Conservation (phyloP, 1,140 invertebrate species). For the Thrips palmi region DNA sequence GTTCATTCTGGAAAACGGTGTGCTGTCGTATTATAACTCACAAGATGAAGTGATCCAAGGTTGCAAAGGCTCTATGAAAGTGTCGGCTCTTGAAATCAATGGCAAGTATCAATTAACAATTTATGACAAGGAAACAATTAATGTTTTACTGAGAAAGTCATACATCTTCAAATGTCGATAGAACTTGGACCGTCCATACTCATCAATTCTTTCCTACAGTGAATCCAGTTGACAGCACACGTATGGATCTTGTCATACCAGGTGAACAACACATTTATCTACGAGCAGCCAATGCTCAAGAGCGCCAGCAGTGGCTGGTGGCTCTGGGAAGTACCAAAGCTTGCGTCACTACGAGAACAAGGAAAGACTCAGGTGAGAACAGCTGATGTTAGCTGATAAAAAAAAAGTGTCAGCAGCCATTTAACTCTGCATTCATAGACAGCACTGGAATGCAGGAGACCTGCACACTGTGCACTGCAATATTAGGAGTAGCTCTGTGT, state of each 20-base stretch:
- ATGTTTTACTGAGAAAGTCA: too few relatives aligned
- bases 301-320: constrained; percentile 63
- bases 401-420: too few relatives aligned
- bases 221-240: constrained; percentile 44
- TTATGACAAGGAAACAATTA: too few relatives aligned
- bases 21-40: constrained; percentile 65
- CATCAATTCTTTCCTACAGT: constrained; percentile 34
- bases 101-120: constrained; percentile 26
- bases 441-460: too few relatives aligned
- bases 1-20: constrained; percentile 65
- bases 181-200: too few relatives aligned
- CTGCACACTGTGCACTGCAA: too few relatives aligned
- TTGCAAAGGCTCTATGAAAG: constrained; percentile 66
- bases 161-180: too few relatives aligned
- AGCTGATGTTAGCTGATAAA: background rate
- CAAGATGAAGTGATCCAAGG: constrained; percentile 66
- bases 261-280: constrained; percentile 67
- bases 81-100: constrained; percentile 65
- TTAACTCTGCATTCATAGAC: too few relatives aligned
- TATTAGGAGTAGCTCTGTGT: too few relatives aligned
- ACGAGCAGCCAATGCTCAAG: constrained; percentile 49
- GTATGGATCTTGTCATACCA: constrained; percentile 61
- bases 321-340: constrained; percentile 65
- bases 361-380: constrained; percentile 13
- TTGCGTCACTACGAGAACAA: constrained; percentile 30